These are phyloP conservation scores for Xenotilapia longispinis DNA, from an alignment of 2,113 vertebrate genomes.

Conservation along the genomic window DNA sequence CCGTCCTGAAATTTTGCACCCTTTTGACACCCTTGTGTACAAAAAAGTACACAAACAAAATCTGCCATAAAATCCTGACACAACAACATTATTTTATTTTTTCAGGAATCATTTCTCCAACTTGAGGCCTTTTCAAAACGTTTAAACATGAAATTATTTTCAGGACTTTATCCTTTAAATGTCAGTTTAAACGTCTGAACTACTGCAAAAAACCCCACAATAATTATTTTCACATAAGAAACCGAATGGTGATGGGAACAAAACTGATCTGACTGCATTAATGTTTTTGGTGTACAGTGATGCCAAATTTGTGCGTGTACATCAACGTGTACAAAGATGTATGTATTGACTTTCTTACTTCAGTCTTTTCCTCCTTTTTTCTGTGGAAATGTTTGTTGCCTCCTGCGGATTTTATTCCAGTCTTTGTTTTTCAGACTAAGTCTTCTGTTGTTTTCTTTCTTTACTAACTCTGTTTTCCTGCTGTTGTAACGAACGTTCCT, in stretches of 20 bases:
- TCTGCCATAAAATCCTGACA: neutral
- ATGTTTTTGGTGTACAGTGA: accelerated
- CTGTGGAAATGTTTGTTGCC: neutral
- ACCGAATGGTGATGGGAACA: accelerated
- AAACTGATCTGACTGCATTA: neutral
- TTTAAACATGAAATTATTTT: neutral
- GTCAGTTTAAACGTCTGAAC: accelerated
- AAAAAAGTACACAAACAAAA: neutral
- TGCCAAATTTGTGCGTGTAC: neutral
- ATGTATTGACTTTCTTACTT: accelerated
- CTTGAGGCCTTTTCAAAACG: accelerated
- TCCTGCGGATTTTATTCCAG: accelerated
- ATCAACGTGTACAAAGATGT: accelerated
- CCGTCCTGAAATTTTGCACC: neutral
- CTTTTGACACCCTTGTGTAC: accelerated
- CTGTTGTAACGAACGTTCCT: neutral
- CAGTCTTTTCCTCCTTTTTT: neutral
- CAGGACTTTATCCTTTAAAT: neutral
- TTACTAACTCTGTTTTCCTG: neutral
- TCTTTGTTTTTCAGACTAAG: accelerated
- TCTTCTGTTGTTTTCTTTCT: neutral
- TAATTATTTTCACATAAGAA: accelerated
- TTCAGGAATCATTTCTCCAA: neutral
- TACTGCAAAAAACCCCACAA: neutral
- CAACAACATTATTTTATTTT: neutral